Evolutionary conservation across 2,113 vertebrate species (phyloP).

Genomic region (Tachysurus vachellii): DNA sequence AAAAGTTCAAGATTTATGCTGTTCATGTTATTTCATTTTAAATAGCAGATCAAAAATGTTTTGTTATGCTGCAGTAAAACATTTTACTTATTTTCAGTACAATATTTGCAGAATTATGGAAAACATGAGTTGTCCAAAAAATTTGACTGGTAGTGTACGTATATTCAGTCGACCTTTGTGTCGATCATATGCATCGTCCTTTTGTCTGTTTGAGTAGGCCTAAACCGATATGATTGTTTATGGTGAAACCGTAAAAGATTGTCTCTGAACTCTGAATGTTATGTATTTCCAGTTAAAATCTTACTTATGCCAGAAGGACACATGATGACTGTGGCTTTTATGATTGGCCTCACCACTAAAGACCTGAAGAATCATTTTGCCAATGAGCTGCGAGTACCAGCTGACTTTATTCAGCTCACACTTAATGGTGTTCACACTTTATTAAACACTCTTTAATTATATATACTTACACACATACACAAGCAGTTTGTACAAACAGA

Average conservation of each 20-base stretch:
- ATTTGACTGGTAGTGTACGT: too few relatives aligned
- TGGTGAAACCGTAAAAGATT: neutral
- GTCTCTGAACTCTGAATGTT: slow-evolving; percentile 30
- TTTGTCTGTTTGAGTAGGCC: too few relatives aligned
- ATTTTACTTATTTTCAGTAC: too few relatives aligned
- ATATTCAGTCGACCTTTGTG: too few relatives aligned
- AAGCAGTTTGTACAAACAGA: neutral
- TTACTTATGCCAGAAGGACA: slow-evolving; percentile 78
- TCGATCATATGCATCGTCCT: too few relatives aligned
- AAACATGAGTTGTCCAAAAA: too few relatives aligned
- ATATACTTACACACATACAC: neutral
- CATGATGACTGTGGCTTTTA: slow-evolving; percentile 76
- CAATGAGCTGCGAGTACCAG: slow-evolving; percentile 72
- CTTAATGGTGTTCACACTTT: slow-evolving; percentile 68
- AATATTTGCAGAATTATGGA: too few relatives aligned
- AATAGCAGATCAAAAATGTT: too few relatives aligned
- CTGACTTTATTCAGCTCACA: slow-evolving; percentile 67
- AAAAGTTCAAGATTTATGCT: too few relatives aligned
- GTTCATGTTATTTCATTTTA: too few relatives aligned
- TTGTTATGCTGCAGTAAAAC: neutral
- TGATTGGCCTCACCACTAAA: slow-evolving; percentile 67
- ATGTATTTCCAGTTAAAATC: slow-evolving; percentile 75
- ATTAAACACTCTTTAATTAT: slow-evolving; percentile 11
- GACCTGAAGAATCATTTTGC: slow-evolving; percentile 77
- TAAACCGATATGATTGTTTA: neutral